Base-by-base conservation (phyloP, 2,888 invertebrate species). In the Eubasilissa splendida region DNA sequence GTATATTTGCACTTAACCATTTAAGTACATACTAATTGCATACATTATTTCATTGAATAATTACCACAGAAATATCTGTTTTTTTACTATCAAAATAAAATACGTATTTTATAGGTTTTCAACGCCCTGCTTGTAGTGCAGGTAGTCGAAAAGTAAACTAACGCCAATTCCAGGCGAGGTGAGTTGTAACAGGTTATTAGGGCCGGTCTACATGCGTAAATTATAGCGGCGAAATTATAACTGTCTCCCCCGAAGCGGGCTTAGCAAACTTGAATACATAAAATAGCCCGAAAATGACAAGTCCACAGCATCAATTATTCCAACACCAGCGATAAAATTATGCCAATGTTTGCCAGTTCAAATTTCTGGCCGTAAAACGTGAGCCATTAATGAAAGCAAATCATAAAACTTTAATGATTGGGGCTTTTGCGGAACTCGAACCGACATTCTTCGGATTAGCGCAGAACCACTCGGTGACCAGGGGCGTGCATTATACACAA, bases 221-320 rank as follows among this genome's bases (percentile, higher is more conserved):
- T 14, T 33, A 50, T 50, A 12, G 42, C 52, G 68, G 68, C 50
- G 33, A n/a, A 68, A 68, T 22, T 22, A 22, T 68, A 31, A 42
- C 68, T 68, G 68, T 68, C 68, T 50, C 50, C 50, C 50, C 50
- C 50, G 50, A 50, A 50, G 7, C 42, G 12, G 68, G 50, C 68
- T 68, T 68, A 68, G 50, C 50, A 42, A 68, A 68, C 68, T 68
- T 12, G 52, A 50, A 68, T 52, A n/a, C 68, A 50, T 68, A 68
- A 68, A 50, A 50, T n/a, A 50, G 50, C 14, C 68, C 50, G 52
- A 50, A 68, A 52, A 50, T 50, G 33, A 42, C 50, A 50, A 68
- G 68, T 68, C 68, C 68, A 10, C 14, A 50, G 68, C 50, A 68
- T 68, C 12, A 68, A 50, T 68, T 68, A 50, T 50, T 42, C 42